Percentiles rank a stretch among this genome's conserved stretches.
phyloP scores from a whole-genome alignment of 92 coral and sea anemone species.

The Porites cylindrica region DNA sequence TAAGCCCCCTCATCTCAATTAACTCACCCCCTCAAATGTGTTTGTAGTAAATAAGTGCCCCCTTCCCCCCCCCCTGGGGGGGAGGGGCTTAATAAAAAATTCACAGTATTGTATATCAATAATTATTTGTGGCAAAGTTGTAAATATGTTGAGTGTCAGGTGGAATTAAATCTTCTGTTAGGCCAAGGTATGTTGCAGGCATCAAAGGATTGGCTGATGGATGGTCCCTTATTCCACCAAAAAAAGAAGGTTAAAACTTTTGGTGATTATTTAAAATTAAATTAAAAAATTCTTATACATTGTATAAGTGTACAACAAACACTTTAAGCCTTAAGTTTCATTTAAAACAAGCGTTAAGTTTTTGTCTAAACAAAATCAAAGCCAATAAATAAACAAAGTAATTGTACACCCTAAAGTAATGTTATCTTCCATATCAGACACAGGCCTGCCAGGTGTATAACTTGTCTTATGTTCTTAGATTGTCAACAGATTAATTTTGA shows the following conservation, averaged over 20 bases:
- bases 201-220: slow-evolving; percentile 90
- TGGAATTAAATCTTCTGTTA: slow-evolving; percentile 33
- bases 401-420: no score
- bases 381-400: not conserved
- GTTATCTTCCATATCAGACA: no score
- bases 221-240: slow-evolving; percentile 79
- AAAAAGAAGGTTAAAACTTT: slow-evolving; percentile 75
- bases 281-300: no score
- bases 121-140: not conserved
- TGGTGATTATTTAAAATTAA: not conserved
- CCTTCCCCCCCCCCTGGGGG: no score
- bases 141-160: not conserved
- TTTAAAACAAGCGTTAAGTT: no score
- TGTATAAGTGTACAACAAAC: no score
- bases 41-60: no score
- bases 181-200: slow-evolving; percentile 88
- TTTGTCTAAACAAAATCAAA: not conserved
- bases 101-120: not conserved
- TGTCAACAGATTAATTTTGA: not conserved
- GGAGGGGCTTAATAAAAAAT: no score
- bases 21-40: no score
- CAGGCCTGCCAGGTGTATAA: slow-evolving; percentile 22
- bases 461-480: slow-evolving; percentile 8
- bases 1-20: no score
- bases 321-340: no score